phyloP scores from a whole-genome alignment of 2,797 vertebrate species.

The Phrynocephalus forsythii region DNA sequence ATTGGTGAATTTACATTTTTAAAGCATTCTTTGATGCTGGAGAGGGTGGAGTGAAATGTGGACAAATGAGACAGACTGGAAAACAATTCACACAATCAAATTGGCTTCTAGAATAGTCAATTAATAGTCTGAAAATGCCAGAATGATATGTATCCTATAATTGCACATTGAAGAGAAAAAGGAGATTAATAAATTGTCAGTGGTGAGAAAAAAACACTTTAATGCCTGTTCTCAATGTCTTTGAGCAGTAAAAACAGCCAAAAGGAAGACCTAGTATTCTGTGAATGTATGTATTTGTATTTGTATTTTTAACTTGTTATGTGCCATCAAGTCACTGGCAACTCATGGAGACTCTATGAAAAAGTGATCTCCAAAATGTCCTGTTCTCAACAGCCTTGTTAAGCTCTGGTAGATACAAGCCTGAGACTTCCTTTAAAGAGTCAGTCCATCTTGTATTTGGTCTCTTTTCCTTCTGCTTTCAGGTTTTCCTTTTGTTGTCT shows the following conservation, averaged over 20 bases:
- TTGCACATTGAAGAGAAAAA: not conserved
- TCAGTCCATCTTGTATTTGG: too few species aligned
- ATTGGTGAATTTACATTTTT: constrained; percentile 39
- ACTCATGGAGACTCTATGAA: too few species aligned
- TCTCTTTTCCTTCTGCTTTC: too few species aligned
- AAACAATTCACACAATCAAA: constrained; percentile 12
- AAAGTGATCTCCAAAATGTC: too few species aligned
- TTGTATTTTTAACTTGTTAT: too few species aligned
- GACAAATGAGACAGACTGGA: constrained; percentile 12
- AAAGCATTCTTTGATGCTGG: not conserved
- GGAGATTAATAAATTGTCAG: not conserved
- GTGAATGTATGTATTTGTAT: too few species aligned
- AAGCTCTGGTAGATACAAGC: too few species aligned
- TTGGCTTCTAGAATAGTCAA: constrained; percentile 30
- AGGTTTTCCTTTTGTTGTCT: too few species aligned
- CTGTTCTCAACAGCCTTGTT: too few species aligned
- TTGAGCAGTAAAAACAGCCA: not conserved
- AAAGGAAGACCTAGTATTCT: not conserved
- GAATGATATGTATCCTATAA: constrained; percentile 26
- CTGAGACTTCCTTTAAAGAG: too few species aligned
- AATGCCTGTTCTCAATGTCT: not conserved
- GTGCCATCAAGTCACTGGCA: too few species aligned
- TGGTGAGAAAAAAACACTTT: not conserved
- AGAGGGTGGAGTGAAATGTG: constrained; percentile 18
- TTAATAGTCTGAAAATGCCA: constrained; percentile 45